Evolutionary conservation across 2,888 invertebrate genomes (phyloP).

Genomic region (Pogonocherus hispidulus): DNA sequence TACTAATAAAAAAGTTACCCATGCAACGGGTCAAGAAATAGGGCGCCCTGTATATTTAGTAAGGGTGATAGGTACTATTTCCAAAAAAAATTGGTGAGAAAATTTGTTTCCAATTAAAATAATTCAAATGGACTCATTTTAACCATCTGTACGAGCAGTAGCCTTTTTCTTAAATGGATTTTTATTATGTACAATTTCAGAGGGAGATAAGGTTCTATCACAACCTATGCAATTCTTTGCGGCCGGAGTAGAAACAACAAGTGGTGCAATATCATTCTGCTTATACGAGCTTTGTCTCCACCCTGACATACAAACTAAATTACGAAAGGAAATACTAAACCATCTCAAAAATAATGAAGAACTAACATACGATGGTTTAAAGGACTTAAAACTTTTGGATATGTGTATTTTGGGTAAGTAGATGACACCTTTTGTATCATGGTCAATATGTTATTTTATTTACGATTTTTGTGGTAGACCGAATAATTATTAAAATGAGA

Average conservation of each 20-base stretch:
- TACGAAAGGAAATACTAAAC: slow-evolving; percentile 69
- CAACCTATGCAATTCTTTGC: slow-evolving; percentile 68
- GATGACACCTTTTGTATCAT: background rate
- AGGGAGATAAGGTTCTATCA: slow-evolving; percentile 42
- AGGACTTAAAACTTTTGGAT: slow-evolving; percentile 71
- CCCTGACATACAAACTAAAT: slow-evolving; percentile 70
- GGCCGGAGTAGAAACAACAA: slow-evolving; percentile 76
- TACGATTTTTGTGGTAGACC: too few relatives aligned
- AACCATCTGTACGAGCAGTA: too few relatives aligned
- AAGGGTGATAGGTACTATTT: too few relatives aligned
- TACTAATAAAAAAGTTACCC: too few relatives aligned
- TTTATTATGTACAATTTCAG: slow-evolving; percentile 38
- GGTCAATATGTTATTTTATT: too few relatives aligned
- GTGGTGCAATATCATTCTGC: slow-evolving; percentile 72
- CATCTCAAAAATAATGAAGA: slow-evolving; percentile 63
- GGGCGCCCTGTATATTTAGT: too few relatives aligned
- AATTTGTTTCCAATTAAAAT: too few relatives aligned
- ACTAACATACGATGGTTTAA: slow-evolving; percentile 70
- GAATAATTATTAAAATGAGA: too few relatives aligned
- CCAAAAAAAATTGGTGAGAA: too few relatives aligned
- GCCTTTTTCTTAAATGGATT: too few relatives aligned
- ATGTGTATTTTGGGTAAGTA: slow-evolving; percentile 43
- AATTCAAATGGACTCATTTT: too few relatives aligned
- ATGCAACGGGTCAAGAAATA: too few relatives aligned
- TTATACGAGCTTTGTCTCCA: slow-evolving; percentile 72